Evolutionary conservation across 2,888 invertebrate species (phyloP), one percentile per base, ranked within the genome.

Genomic region (Ormyrus rosae): DNA sequence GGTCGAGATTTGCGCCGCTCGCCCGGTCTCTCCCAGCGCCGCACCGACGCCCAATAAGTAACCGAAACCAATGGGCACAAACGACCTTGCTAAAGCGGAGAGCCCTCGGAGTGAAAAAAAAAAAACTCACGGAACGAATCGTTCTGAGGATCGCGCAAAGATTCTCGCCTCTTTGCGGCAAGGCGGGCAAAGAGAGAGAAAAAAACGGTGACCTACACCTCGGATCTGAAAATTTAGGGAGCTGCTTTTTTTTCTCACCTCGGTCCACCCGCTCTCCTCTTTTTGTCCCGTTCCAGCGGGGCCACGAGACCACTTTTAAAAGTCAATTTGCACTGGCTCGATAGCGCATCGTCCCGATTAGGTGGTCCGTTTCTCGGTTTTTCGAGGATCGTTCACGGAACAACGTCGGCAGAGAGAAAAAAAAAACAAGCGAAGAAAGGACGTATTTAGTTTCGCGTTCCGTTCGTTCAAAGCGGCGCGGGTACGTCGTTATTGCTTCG

Each of bases 41-140:
- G 19, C 19, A 1, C 19, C 56, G 11, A 75, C 6, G 51, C 19
- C 19, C 71, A 58, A 45, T 68, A 50, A 63, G 63, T 46, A 64
- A 58, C 53, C 67, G 67, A 74, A 9, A 67, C 46, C 48, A 19
- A 58, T 13, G 63, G 19, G 46, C 8, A 19, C 61, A 53, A 60
- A 19, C 67, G 56, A 60, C 50, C 67, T 78, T 67, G 61, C 53
- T 51, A 72, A 78, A 78, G 19, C 19, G 13, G 13, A 65, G 65
- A 6, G 45, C 50, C 10, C n/a, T 34, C n/a, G 65, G 19, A 19
- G 19, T 13, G 13, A 60, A 13, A 19, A 19, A 19, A 48, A 51
- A 56, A 61, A 65, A 34, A 53, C 9, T 45, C 46, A 61, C 51
- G 73, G 73, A 65, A 70, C 79, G 69, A 79, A 79, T 80, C 45